Evolutionary conservation across 1,140 invertebrate species (phyloP), one percentile per base, ranked within the genome.

Genomic region (Sycophila sp.): DNA sequence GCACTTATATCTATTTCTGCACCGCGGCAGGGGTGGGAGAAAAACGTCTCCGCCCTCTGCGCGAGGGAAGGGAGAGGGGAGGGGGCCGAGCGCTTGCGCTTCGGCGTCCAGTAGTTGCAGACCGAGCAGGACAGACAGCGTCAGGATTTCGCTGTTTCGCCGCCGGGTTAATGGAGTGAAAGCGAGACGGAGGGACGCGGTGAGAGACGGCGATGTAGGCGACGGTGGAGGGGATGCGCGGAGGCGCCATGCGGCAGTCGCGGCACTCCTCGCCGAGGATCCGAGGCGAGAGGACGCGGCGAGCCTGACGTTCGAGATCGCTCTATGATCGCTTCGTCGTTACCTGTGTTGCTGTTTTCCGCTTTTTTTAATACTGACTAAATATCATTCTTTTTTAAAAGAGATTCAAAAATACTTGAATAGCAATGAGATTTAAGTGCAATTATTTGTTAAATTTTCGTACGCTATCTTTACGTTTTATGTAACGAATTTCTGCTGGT

Each of bases 141-240:
- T 60, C 22, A 53, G 22, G 40, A 65, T 71, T 64, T 64, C 56
- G 58, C 42, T 62, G 47, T 64, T 55, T 56, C 62, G 53, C 24
- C 56, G 63, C 15, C 63, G 49, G 28, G 51, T 34, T 55, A 69
- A 55, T 69, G 69, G 62, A 69, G 56, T 28, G 69, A 75, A 70
- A 69, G 59, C 47, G 67, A 73, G 65, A 64, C 19, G 28, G 32
- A 62, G 36, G 32, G 38, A 17, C 17, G 19, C 22, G 26, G 51
- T 13, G 69, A 62, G 62, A 49, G 53, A 66, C 1, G 67, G 72
- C 70, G 64, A 75, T 26, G 5, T 26, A 24, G 67, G 30, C 7
- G 15, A 11, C 8, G 17, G 13, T 28, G 8, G 30, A 53, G 19
- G 38, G 17, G 28, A 42, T 26, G 32, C 51, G 45, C 38, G 55